Evolutionary conservation across 2,113 vertebrate genomes (phyloP).

Genomic region (Campylomormyrus tamandua): DNA sequence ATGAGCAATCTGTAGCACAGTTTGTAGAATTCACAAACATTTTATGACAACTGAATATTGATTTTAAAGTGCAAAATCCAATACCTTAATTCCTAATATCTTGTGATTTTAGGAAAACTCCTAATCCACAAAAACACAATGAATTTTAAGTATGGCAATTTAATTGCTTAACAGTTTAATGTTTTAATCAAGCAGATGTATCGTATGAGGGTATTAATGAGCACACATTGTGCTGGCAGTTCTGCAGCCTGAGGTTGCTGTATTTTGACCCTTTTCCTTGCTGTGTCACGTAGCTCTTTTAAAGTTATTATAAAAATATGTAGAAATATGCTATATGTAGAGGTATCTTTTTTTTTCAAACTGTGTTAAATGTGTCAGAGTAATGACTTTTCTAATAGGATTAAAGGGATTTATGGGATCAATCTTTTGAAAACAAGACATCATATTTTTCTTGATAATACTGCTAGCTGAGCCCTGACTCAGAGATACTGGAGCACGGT

Average conservation of each 20-base stretch:
- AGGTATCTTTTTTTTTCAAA: not conserved
- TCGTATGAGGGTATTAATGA: not conserved
- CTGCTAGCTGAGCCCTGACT: constrained; percentile 5
- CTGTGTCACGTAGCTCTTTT: not conserved
- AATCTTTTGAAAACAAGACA: not conserved
- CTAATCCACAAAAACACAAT: not conserved
- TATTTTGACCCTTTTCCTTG: not conserved
- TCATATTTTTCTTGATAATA: not conserved
- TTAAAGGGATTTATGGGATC: not conserved
- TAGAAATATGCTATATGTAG: not conserved
- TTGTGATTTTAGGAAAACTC: not conserved
- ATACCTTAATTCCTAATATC: not conserved
- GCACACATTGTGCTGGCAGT: not conserved
- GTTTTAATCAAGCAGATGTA: not conserved
- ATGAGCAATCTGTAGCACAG: not conserved
- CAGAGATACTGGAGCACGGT: not conserved
- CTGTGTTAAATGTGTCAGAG: not conserved
- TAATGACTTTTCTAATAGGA: not conserved
- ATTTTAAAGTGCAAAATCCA: not conserved
- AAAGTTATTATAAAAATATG: not conserved
- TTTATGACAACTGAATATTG: not conserved
- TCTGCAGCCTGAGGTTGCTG: not conserved
- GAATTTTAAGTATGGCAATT: not conserved
- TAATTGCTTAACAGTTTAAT: not conserved
- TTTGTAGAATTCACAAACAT: not conserved